Conservation (phyloP, 2,797 vertebrate species). For the Sebastes aleutianus region DNA sequence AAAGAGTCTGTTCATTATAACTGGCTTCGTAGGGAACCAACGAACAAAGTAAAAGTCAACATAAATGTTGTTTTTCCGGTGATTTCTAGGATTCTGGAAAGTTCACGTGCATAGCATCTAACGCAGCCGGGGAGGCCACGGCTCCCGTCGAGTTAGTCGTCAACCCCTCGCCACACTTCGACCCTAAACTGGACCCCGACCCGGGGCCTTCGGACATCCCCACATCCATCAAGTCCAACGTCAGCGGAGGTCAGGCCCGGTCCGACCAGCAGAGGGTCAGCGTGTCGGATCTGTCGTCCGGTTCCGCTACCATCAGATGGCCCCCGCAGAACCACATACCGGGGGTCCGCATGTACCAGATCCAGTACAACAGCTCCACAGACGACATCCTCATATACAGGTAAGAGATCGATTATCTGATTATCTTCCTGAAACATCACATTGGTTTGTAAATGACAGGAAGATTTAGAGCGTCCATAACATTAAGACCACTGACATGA, state of each 20-base stretch:
- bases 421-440: background rate
- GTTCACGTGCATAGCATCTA: slow-evolving; percentile 94
- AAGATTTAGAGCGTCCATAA: too few relatives aligned
- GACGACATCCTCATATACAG: slow-evolving; percentile 95
- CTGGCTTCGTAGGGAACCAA: background rate
- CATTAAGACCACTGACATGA: too few relatives aligned
- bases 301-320: slow-evolving; percentile 89
- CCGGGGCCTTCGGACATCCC: slow-evolving; percentile 87
- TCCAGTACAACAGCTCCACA: slow-evolving; percentile 94
- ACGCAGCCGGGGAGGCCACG: slow-evolving; percentile 91
- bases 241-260: slow-evolving; percentile 75
- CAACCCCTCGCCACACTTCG: slow-evolving; percentile 85
- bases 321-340: slow-evolving; percentile 88
- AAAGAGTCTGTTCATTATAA: background rate
- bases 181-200: slow-evolving; percentile 85
- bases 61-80: background rate
- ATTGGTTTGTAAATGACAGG: background rate
- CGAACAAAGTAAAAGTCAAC: background rate
- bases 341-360: slow-evolving; percentile 93
- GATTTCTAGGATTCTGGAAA: slow-evolving; percentile 83
- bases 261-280: slow-evolving; percentile 82
- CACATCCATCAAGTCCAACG: slow-evolving; percentile 85
- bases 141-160: slow-evolving; percentile 89
- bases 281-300: slow-evolving; percentile 88
- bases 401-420: slow-evolving; percentile 61